Evolutionary conservation across 2,888 invertebrate genomes (phyloP), one percentile per base, ranked within the genome.

Genomic region (Troides helena): DNA sequence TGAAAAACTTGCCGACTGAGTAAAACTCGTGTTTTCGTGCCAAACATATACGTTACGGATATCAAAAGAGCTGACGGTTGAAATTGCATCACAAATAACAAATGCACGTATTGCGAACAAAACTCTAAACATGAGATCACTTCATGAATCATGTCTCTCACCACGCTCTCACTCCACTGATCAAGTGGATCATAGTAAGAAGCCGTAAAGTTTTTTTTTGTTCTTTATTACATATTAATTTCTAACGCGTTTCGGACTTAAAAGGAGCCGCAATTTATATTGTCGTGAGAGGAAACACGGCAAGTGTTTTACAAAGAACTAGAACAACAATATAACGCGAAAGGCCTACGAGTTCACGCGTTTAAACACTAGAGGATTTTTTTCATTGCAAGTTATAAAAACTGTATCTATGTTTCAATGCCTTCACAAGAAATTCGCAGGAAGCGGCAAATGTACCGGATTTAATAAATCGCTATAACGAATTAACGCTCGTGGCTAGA

Each of bases 141-240:
- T 71, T 53, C 46, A 64, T 67, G 67, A 70, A 70, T 70, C 70
- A 70, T 70, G 67, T 60, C 67, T 62, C 67, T 58, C 58, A 66
- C 39, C 58, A 36, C 59, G 25, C 58, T 17, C 56, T 39, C 21
- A 23, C 17, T 39, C 23, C 56, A 61, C 36, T 39, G 23, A 60
- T 67, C 63, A 56, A 67, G 61, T 61, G 67, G 60, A 30, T 53
- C 60, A 64, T 60, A 68, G 68, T 60, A 62, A 59, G 59, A 59
- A 63, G 53, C 59, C 59, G 53, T 67, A 70, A 59, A 39, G 53
- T 46, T 46, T 46, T 46, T 46, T 70, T 66, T 67, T 21, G 21
- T 21, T 30, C 30, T 30, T 30, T 66, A 57, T 62, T 57, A 50
- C 53, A 66, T 36, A 39, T 67, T 67, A 67, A 61, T 64, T 67